Percentiles rank a stretch among this genome's conserved stretches.
phyloP scores from a whole-genome alignment of 2,888 invertebrate species.

The Lysandra bellargus region DNA sequence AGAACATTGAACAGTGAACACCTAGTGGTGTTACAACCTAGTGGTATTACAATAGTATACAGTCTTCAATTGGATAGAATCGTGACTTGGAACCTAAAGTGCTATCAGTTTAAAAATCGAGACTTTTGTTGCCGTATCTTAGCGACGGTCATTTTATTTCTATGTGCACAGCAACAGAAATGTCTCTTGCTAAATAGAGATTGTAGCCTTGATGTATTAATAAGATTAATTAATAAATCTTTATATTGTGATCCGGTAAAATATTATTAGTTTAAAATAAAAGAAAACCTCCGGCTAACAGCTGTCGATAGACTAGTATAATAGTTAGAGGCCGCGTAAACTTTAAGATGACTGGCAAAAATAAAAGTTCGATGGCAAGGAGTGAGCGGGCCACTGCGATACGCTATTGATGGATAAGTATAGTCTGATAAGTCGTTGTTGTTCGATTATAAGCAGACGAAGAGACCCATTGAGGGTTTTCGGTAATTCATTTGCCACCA shows the following conservation, averaged over 20 bases:
- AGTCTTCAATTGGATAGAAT: neutral
- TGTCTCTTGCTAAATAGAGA: neutral
- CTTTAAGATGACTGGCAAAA: too few species aligned
- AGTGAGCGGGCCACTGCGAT: too few species aligned
- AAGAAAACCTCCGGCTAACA: too few species aligned
- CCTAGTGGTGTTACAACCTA: neutral
- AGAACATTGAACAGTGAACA: neutral
- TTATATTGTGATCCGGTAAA: neutral
- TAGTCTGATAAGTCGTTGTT: too few species aligned
- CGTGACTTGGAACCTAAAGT: neutral
- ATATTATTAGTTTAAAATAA: neutral
- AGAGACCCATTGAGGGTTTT: too few species aligned
- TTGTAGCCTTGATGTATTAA: neutral
- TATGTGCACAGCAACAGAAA: neutral
- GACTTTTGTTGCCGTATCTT: neutral
- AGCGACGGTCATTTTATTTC: neutral
- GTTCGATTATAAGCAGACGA: too few species aligned
- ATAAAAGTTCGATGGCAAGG: too few species aligned
- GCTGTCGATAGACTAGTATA: too few species aligned
- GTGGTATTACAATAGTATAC: neutral
- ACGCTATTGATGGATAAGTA: too few species aligned
- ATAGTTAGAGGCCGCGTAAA: too few species aligned
- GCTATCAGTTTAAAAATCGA: neutral
- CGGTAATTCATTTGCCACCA: too few species aligned
- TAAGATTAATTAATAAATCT: neutral